Base-by-base conservation (phyloP, 2,113 vertebrate species). In the Promerops cafer region DNA sequence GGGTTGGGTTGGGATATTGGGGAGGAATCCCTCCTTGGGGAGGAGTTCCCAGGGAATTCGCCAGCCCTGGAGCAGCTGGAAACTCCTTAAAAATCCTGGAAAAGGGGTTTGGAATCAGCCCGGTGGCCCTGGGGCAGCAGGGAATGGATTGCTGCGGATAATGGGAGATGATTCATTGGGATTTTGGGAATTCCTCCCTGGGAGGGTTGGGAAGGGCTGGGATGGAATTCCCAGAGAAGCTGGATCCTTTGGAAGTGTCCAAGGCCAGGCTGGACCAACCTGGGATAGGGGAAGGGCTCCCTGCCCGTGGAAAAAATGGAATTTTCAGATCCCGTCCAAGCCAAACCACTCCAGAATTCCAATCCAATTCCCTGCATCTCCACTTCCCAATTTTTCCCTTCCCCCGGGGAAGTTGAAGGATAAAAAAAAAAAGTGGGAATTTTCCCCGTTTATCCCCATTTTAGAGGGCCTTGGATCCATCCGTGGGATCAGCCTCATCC, bases 91-190 rank as follows among this genome's bases (percentile, higher is more conserved):
- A 47, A 16, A 35, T 7, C 39, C 20, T 10, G 31, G 44, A 14
- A 17, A 49, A n/a, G 23, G 33, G 23, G 53, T 22, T 49, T 22
- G 64, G 64, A 10, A 40, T 82, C 14, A 13, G 7, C 54, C 18
- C 5, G 0, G 13, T 30, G 23, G 2, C 4, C 10, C 30, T 30
- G 16, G 66, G 37, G 42, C 3, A 35, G 4, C 6, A 4, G 65
- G 56, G 31, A 42, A 44, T 16, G 45, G 66, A 44, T 44, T 60
- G n/a, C n/a, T n/a, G n/a, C n/a, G n/a, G 31, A 30, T 30, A 18
- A 23, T 2, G 24, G 40, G 60, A 33, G 31, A 11, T 19, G 3
- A 44, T 57, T 21, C 13, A 59, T 19, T 19, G 72, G 44, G 56
- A 39, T 47, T n/a, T n/a, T 21, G 17, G 35, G 53, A 69, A 68